Evolutionary conservation across 64 coral and sea anemone genomes (phyloP).

Genomic region (Stichodactyla helianthus): DNA sequence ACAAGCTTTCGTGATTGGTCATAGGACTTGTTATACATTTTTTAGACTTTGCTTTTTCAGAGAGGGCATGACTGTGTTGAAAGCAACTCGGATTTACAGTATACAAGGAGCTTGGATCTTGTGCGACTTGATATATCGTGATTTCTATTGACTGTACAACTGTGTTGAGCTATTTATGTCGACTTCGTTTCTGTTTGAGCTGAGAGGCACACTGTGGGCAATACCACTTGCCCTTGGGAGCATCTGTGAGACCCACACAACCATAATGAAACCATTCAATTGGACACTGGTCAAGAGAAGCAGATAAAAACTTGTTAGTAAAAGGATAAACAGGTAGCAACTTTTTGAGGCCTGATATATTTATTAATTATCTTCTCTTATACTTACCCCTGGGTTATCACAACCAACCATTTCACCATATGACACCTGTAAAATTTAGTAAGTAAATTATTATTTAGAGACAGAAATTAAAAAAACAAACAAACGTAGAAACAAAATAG

Average conservation of each 20-base stretch:
- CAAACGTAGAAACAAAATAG: too few relatives aligned
- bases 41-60: too few relatives aligned
- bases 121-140: not conserved
- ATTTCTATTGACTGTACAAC: not conserved
- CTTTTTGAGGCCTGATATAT: too few relatives aligned
- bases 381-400: slow-evolving; percentile 82
- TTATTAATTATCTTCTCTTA: too few relatives aligned
- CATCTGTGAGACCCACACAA: slow-evolving; percentile 82
- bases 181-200: slow-evolving; percentile 71
- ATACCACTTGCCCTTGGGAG: slow-evolving; percentile 98
- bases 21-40: too few relatives aligned
- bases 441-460: not conserved
- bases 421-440: slow-evolving; percentile 65
- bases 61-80: not conserved
- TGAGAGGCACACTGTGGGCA: slow-evolving; percentile 84
- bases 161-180: slow-evolving; percentile 53
- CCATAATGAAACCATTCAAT: slow-evolving; percentile 99
- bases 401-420: slow-evolving; percentile 99
- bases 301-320: not conserved
- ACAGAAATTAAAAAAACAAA: not conserved
- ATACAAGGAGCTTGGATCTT: not conserved
- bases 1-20: too few relatives aligned
- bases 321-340: too few relatives aligned
- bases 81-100: not conserved
- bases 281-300: slow-evolving; percentile 53